Evolutionary conservation across 2,113 vertebrate species (phyloP).

Genomic region (Pomatostomus ruficeps): DNA sequence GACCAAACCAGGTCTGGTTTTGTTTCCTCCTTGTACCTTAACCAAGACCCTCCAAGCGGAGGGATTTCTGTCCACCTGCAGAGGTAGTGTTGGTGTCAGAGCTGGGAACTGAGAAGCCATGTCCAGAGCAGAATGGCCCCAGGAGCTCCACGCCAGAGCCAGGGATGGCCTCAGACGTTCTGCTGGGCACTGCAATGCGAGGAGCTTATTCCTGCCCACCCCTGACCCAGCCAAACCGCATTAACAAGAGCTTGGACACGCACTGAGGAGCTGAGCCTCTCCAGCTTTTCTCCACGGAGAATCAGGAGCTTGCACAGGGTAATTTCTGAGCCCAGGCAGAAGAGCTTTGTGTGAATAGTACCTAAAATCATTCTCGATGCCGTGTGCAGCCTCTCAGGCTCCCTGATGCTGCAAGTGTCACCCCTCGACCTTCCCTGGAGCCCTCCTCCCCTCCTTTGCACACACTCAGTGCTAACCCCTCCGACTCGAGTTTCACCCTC

Average conservation of each 20-base stretch:
- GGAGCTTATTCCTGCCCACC: background rate
- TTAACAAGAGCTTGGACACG: background rate
- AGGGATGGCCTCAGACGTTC: background rate
- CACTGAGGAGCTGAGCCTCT: background rate
- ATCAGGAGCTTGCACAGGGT: background rate
- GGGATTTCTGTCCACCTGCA: background rate
- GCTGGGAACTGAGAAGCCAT: background rate
- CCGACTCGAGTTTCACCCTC: fast-evolving
- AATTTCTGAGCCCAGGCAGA: background rate
- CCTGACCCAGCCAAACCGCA: background rate
- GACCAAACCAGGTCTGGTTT: background rate
- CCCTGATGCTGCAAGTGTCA: background rate
- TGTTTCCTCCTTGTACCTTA: background rate
- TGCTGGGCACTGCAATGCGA: background rate
- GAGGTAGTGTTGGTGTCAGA: background rate
- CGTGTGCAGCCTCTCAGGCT: background rate
- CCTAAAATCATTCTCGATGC: background rate
- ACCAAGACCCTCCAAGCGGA: background rate
- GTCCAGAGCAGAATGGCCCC: background rate
- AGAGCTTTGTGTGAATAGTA: background rate
- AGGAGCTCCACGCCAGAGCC: background rate
- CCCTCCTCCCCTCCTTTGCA: background rate
- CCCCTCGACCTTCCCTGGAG: background rate
- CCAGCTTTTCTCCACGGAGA: background rate
- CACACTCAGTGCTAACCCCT: background rate